phyloP scores from a whole-genome alignment of 2,888 invertebrate genomes.

The Protophormia terraenovae region DNA sequence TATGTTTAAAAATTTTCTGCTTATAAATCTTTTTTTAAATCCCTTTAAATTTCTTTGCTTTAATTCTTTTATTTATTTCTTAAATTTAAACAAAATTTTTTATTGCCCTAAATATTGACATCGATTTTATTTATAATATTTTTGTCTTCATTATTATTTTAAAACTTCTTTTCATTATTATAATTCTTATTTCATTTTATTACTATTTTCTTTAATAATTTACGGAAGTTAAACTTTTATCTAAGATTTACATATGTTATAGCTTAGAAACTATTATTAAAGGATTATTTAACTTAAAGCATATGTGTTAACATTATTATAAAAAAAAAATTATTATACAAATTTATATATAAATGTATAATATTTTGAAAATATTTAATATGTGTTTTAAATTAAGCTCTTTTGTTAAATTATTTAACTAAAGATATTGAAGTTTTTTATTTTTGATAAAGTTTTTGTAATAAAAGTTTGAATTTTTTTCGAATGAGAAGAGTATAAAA shows the following conservation, averaged over 20 bases:
- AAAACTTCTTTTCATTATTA: neutral
- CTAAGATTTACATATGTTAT: neutral
- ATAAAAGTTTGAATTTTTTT: no score
- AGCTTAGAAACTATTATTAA: neutral
- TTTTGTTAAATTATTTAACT: no score
- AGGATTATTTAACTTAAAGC: neutral
- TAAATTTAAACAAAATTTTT: neutral
- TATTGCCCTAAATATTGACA: neutral
- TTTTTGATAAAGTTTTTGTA: no score
- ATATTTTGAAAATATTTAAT: no score
- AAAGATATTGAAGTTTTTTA: no score
- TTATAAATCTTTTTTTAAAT: no score
- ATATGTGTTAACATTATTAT: neutral
- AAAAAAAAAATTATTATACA: neutral
- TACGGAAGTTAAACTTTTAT: neutral
- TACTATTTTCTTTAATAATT: no score
- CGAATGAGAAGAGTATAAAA: neutral
- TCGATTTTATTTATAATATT: neutral
- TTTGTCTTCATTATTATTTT: neutral
- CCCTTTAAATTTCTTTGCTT: no score
- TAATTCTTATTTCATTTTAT: no score
- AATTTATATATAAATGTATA: no score
- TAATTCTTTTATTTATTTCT: neutral
- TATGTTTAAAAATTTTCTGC: no score
- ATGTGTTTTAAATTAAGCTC: no score